Evolutionary conservation across 2,888 invertebrate species (phyloP).

Genomic region (Sussaba pulchella): DNA sequence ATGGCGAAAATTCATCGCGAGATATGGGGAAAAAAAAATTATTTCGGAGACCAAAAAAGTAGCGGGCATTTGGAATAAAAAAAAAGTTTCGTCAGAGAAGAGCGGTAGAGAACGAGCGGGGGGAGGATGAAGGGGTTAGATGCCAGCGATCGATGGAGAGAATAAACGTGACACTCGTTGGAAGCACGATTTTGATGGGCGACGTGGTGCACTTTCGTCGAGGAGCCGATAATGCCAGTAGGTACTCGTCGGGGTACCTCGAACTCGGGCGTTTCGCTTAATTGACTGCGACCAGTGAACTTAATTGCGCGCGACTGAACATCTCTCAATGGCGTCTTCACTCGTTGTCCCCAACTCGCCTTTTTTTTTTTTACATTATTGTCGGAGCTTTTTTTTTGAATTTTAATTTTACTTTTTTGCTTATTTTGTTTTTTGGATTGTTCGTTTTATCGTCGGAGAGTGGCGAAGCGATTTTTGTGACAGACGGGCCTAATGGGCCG

Average conservation of each 20-base stretch:
- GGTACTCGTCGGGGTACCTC: slow-evolving; percentile 18
- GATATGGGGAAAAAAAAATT: not conserved
- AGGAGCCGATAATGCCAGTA: slow-evolving; percentile 42
- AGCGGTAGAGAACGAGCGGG: no score
- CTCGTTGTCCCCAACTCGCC: not conserved
- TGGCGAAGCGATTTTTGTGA: slow-evolving; percentile 35
- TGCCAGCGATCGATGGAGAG: not conserved
- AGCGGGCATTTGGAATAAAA: no score
- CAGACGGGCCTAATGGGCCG: slow-evolving; percentile 43
- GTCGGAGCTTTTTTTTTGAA: not conserved
- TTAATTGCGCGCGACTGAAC: slow-evolving; percentile 51
- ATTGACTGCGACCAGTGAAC: slow-evolving; percentile 53
- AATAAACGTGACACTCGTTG: slow-evolving; percentile 17
- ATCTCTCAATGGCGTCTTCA: slow-evolving; percentile 25
- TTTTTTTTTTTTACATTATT: not conserved
- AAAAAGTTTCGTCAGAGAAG: not conserved
- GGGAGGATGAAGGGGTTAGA: no score
- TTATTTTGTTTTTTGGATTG: not conserved
- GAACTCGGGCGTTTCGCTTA: slow-evolving; percentile 40
- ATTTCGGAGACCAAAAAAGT: no score
- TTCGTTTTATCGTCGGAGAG: slow-evolving; percentile 28
- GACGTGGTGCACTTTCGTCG: slow-evolving; percentile 23
- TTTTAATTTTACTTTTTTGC: not conserved
- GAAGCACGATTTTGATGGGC: slow-evolving; percentile 23
- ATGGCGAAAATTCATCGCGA: not conserved